Evolutionary conservation across 2,113 vertebrate species (phyloP), one percentile per base, ranked within the genome.

Genomic region (Columba janthina): DNA sequence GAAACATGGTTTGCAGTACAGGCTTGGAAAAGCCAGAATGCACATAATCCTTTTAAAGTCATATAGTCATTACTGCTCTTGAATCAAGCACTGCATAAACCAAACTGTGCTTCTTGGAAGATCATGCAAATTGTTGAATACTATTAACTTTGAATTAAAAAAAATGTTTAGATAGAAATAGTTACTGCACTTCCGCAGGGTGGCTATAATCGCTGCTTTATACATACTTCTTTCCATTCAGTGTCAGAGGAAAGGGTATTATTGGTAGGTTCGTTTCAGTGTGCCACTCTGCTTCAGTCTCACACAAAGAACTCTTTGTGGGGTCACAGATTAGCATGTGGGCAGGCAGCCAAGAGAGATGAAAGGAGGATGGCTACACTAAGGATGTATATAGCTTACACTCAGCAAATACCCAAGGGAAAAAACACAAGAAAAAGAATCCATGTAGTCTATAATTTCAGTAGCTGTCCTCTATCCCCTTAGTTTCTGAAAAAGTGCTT

Each of bases 231-330:
- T 79, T 76, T 79, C 89, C 81, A 94, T 85, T 93, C 75, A 85
- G 74, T 28, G 74, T 71, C 46, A 36, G 85, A 83, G 71, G 91
- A 96, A 96, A 95, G 93, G 78, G 91, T 80, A 88, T 91, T 96
- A 91, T 92, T 92, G 80, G 94, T 82, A 94, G 71, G 78, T 77
- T 96, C 93, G 90, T 89, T 95, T 96, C 93, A 85, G 78, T 74
- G 67, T 91, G 82, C 82, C 91, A 51, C 74, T 93, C 36, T 76
- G 93, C 72, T 82, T 74, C 64, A 56, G 67, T 32, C 54, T 50
- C 81, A 80, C 78, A 96, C 88, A 96, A 96, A 97, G 94, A 76
- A 67, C 62, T 88, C 94, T 96, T 96, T 97, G 93, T 96, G 82
- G 82, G 88, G 87, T 96, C 91, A 90, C 71, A 91, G 88, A 95